phyloP scores from a whole-genome alignment of 2,888 invertebrate genomes.

The Sipunculus nudus region DNA sequence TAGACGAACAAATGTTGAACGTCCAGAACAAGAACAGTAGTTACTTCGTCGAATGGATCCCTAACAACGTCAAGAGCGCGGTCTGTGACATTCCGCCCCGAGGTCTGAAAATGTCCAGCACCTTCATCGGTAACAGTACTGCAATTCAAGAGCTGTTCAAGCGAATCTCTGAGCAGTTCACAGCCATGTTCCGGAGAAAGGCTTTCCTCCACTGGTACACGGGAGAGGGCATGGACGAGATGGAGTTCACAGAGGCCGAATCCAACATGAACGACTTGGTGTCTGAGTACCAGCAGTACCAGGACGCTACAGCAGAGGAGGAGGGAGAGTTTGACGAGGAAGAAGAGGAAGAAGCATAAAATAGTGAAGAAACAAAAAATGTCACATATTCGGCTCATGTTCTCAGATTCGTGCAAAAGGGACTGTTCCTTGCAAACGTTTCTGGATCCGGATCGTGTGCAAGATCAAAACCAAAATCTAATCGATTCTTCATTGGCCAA shows the following conservation, averaged over 20 bases:
- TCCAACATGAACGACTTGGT: slow-evolving; percentile 84
- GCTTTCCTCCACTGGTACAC: slow-evolving; percentile 99
- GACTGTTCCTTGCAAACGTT: no score
- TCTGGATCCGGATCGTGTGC: no score
- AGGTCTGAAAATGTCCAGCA: slow-evolving; percentile 57
- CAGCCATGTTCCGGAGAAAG: slow-evolving; percentile 92
- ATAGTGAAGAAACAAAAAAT: no score
- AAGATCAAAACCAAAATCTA: no score
- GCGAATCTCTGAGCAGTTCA: slow-evolving; percentile 64
- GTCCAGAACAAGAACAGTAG: slow-evolving; percentile 71
- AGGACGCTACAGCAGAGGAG: slow-evolving; percentile 67
- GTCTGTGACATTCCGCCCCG: slow-evolving; percentile 86
- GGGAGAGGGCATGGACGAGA: slow-evolving; percentile 96
- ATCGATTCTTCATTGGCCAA: no score
- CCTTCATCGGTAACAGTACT: slow-evolving; percentile 63
- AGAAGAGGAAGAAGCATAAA: slow-evolving; percentile 36
- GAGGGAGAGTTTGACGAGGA: slow-evolving; percentile 50
- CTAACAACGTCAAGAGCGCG: slow-evolving; percentile 82
- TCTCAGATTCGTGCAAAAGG: no score
- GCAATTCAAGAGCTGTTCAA: slow-evolving; percentile 64
- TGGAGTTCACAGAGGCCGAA: slow-evolving; percentile 97
- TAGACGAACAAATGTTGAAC: slow-evolving; percentile 86
- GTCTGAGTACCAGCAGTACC: slow-evolving; percentile 66
- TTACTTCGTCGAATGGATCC: slow-evolving; percentile 66
- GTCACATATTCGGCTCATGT: no score